A percentile compares a stretch with the other conserved stretches of the same genome.
Evolutionary conservation across 2,888 invertebrate species (phyloP).

Genomic region (Flexamia atlantica): DNA sequence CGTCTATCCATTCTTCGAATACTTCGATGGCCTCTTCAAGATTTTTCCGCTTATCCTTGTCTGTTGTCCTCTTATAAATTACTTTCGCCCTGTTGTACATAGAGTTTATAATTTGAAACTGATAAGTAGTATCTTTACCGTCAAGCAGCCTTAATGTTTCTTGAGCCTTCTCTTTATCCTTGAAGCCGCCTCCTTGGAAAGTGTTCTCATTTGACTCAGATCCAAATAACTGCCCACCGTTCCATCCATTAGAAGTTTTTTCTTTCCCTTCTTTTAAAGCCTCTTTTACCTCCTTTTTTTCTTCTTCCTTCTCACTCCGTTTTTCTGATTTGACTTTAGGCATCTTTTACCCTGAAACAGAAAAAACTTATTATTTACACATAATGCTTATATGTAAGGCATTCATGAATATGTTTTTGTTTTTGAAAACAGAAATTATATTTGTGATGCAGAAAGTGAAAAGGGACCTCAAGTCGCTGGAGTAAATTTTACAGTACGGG

Average conservation of each 20-base stretch:
- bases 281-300: constrained; percentile 74
- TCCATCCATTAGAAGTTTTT: constrained; percentile 71
- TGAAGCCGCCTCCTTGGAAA: constrained; percentile 87
- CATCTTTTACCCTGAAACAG: constrained; percentile 69
- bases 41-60: constrained; percentile 85
- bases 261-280: constrained; percentile 55
- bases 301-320: constrained; percentile 75
- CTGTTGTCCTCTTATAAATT: constrained; percentile 81
- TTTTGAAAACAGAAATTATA: too few species aligned
- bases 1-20: constrained; percentile 86
- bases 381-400: not conserved
- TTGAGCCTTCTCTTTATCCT: constrained; percentile 85
- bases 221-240: constrained; percentile 70
- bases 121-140: constrained; percentile 88
- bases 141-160: constrained; percentile 82
- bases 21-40: constrained; percentile 85
- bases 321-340: constrained; percentile 72
- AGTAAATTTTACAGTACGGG: too few species aligned
- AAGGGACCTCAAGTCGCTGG: too few species aligned
- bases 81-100: constrained; percentile 72
- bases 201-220: constrained; percentile 75
- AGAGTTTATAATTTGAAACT: constrained; percentile 77
- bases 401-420: too few species aligned
- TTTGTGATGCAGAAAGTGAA: too few species aligned
- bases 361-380: not conserved